phyloP scores from a whole-genome alignment of 2,113 vertebrate genomes.

The Ascaphus truei region DNA sequence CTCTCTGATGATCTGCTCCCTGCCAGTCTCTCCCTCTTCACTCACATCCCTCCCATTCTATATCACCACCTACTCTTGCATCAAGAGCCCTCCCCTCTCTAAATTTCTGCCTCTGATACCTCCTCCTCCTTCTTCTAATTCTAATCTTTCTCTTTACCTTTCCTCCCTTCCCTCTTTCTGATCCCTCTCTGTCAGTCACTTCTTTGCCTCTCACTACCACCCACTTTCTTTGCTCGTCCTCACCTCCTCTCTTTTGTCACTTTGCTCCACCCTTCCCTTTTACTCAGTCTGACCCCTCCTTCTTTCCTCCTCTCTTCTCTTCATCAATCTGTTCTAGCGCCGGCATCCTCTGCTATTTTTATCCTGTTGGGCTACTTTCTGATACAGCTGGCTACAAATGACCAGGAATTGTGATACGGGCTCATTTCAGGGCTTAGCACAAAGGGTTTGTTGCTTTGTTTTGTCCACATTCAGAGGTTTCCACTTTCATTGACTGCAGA shows the following conservation, averaged over 20 bases:
- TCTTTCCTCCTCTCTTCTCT: neutral
- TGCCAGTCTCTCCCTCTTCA: neutral
- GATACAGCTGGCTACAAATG: constrained; percentile 9
- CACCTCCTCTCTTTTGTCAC: neutral
- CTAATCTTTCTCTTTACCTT: neutral
- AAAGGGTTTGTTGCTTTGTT: neutral
- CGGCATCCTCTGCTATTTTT: constrained; percentile 29
- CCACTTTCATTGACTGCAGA: too few relatives aligned
- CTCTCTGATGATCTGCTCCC: constrained; percentile 11
- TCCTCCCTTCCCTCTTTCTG: neutral
- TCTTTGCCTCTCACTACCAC: neutral
- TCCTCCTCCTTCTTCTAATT: neutral
- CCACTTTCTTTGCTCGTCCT: neutral
- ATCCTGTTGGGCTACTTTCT: constrained; percentile 8
- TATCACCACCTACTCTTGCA: neutral
- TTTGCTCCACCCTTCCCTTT: neutral
- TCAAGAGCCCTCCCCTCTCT: neutral
- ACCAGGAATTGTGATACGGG: neutral
- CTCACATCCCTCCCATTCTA: constrained; percentile 18
- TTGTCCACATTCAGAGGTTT: too few relatives aligned
- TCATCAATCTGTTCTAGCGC: constrained; percentile 16
- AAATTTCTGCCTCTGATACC: neutral
- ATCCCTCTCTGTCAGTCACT: constrained; percentile 7
- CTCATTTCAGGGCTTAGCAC: neutral
- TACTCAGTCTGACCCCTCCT: neutral